Evolutionary conservation across 2,888 invertebrate species (phyloP).

Genomic region (Rhamnusium bicolor): DNA sequence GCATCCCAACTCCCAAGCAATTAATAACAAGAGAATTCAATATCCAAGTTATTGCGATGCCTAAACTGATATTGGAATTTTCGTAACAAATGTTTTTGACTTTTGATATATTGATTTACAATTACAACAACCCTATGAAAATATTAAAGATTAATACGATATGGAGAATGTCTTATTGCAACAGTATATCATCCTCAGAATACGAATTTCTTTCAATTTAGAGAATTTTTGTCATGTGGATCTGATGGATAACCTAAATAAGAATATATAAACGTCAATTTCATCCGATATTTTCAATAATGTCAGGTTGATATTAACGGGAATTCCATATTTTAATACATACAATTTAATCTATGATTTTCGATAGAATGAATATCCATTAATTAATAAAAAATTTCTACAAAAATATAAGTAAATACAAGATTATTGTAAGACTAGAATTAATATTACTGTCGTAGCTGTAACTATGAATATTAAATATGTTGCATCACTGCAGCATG

Average conservation of each 20-base stretch:
- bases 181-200: constrained; percentile 28
- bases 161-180: constrained; percentile 26
- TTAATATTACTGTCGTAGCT: too few species aligned
- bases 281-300: constrained; percentile 3
- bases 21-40: constrained; percentile 23
- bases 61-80: constrained; percentile 23
- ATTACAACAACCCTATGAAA: constrained; percentile 27
- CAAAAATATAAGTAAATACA: too few species aligned
- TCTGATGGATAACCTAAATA: constrained; percentile 12
- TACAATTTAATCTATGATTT: too few species aligned
- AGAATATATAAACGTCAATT: constrained; percentile 12
- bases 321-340: constrained; percentile 1
- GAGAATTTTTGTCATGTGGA: constrained; percentile 6
- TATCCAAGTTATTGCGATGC: constrained; percentile 19
- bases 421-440: too few species aligned
- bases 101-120: constrained; percentile 29
- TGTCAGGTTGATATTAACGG: constrained; percentile 6
- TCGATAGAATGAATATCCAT: neutral
- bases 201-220: constrained; percentile 18
- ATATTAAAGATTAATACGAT: constrained; percentile 26
- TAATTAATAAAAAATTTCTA: neutral
- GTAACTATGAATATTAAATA: too few species aligned
- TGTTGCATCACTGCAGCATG: too few species aligned
- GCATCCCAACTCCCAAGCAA: constrained; percentile 5
- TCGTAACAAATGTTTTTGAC: constrained; percentile 21